Percentiles rank a stretch among this genome's conserved stretches.
Evolutionary conservation across 2,113 vertebrate species (phyloP).

Genomic region (Aviceda subcristata): DNA sequence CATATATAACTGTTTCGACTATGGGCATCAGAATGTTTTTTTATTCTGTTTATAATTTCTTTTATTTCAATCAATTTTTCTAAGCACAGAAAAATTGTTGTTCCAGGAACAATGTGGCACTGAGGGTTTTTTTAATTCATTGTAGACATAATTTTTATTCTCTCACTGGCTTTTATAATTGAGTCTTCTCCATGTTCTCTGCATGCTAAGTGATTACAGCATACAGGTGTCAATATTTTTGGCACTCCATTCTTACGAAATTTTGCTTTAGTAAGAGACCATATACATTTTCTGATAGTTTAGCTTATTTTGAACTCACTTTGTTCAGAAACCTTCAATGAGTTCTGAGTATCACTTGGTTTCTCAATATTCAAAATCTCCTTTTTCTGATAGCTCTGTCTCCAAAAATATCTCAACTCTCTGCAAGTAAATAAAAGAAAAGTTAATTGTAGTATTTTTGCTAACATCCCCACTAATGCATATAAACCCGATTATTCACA

Average conservation of each 20-base stretch:
- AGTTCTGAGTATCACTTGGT: not conserved
- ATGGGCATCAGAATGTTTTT: not conserved
- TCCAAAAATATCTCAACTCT: not conserved
- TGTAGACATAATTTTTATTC: not conserved
- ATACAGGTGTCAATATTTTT: not conserved
- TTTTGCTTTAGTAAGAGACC: not conserved
- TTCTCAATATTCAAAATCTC: not conserved
- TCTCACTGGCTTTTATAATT: not conserved
- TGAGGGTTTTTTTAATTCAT: not conserved
- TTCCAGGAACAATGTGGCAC: not conserved
- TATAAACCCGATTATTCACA: not conserved
- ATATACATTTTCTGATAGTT: not conserved
- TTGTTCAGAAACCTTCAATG: not conserved
- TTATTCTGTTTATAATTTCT: not conserved
- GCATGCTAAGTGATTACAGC: not conserved
- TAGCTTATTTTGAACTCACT: not conserved
- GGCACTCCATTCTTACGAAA: not conserved
- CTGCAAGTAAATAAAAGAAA: not conserved
- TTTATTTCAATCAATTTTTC: not conserved
- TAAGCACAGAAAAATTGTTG: not conserved
- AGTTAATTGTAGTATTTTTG: not conserved
- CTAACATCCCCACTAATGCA: not conserved
- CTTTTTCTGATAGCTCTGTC: not conserved
- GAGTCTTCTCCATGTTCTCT: not conserved
- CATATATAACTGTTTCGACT: not conserved